Conservation (phyloP, 2,888 invertebrate genomes). For the Neoascia interrupta region DNA sequence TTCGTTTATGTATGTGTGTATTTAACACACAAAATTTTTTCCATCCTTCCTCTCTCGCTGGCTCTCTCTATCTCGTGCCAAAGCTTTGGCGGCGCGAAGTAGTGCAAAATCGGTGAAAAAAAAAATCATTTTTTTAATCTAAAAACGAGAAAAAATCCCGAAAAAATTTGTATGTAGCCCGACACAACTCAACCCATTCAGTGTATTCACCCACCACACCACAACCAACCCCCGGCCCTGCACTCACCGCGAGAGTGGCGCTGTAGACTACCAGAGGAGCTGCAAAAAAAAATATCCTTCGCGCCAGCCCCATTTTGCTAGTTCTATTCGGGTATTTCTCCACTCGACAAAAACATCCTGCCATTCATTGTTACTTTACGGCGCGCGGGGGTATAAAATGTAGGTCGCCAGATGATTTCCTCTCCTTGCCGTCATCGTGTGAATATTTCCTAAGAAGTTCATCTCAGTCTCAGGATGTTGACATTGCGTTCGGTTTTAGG, state of each 20-base stretch:
- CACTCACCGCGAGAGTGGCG: background rate
- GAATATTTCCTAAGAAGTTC: conserved; percentile 40
- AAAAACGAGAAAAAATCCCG: conserved; percentile 64
- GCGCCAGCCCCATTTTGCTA: conserved; percentile 52
- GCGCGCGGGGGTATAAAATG: conserved; percentile 48
- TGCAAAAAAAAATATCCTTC: conserved; percentile 2
- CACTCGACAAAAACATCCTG: conserved; percentile 47
- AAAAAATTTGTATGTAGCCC: conserved; percentile 50
- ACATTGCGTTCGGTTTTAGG: conserved; percentile 33
- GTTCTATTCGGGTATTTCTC: conserved; percentile 29
- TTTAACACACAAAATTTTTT: conserved; percentile 60
- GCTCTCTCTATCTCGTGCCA: conserved; percentile 60
- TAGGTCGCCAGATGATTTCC: conserved; percentile 59
- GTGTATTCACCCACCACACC: conserved; percentile 1
- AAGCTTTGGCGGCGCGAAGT: conserved; percentile 65
- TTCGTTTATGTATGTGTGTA: conserved; percentile 39
- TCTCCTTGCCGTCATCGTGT: conserved; percentile 12
- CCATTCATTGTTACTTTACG: conserved; percentile 41
- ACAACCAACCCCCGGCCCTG: too few relatives aligned
- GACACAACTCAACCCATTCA: conserved; percentile 16
- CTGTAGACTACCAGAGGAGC: conserved; percentile 1
- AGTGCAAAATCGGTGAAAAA: conserved; percentile 44
- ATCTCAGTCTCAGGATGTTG: conserved; percentile 50
- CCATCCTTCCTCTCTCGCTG: conserved; percentile 45
- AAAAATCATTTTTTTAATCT: too few relatives aligned